Evolutionary conservation across 2,113 vertebrate species (phyloP).

Genomic region (Nycticorax nycticorax): DNA sequence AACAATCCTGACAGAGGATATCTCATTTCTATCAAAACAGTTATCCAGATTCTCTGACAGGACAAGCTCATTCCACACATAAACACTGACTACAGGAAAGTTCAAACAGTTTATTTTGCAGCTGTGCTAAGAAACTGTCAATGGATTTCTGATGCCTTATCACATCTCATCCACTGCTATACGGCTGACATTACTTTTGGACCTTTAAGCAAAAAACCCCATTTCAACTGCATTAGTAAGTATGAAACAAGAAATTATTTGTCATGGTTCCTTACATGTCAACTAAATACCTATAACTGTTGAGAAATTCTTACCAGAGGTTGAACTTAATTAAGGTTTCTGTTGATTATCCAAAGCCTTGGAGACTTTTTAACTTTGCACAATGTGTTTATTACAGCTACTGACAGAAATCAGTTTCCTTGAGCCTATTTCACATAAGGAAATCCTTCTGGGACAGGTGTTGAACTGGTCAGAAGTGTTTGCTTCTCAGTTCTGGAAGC

Average conservation of each 20-base stretch:
- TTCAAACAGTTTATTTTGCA: not conserved
- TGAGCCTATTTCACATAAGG: not conserved
- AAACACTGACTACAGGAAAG: not conserved
- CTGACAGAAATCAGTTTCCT: not conserved
- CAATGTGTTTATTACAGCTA: not conserved
- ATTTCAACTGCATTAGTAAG: not conserved
- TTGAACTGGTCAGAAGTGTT: not conserved
- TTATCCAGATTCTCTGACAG: not conserved
- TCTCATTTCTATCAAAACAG: not conserved
- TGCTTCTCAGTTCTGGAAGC: not conserved
- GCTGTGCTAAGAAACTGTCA: not conserved
- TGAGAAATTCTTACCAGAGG: not conserved
- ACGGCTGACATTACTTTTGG: not conserved
- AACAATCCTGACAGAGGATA: not conserved
- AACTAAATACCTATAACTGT: not conserved
- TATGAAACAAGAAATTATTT: not conserved
- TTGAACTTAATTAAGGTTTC: constrained; percentile 14
- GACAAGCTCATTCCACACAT: not conserved
- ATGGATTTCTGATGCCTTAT: not conserved
- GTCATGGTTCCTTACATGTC: not conserved
- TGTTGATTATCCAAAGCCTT: not conserved
- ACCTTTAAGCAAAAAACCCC: not conserved
- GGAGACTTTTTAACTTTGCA: not conserved
- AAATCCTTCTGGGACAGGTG: not conserved
- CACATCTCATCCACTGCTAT: not conserved